Evolutionary conservation across 2,797 vertebrate genomes (phyloP).

Genomic region (Poecilia velifera): DNA sequence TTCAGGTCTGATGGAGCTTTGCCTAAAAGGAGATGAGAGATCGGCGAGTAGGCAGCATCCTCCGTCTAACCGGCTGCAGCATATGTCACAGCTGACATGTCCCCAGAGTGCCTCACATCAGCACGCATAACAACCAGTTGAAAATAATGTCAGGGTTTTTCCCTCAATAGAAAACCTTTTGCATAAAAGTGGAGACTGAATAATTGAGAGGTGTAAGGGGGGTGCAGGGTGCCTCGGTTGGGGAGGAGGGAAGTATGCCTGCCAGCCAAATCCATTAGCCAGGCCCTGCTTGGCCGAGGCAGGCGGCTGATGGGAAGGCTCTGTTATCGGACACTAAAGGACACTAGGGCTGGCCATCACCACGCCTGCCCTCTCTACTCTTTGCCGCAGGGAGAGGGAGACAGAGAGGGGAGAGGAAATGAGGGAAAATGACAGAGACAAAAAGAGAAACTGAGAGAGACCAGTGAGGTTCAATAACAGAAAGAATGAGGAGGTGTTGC

Average conservation of each 20-base stretch:
- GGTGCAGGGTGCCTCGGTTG: constrained; percentile 71
- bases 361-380: constrained; percentile 69
- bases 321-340: constrained; percentile 85
- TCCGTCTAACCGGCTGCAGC: constrained; percentile 74
- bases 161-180: constrained; percentile 81
- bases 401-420: constrained; percentile 41
- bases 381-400: constrained; percentile 59
- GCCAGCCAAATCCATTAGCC: constrained; percentile 87
- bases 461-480: constrained; percentile 70
- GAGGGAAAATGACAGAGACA: constrained; percentile 66
- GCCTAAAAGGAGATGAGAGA: constrained; percentile 82
- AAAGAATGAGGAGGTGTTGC: constrained; percentile 74
- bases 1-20: constrained; percentile 82
- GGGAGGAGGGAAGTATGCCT: constrained; percentile 83
- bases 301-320: constrained; percentile 76
- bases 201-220: constrained; percentile 85
- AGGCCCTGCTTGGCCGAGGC: constrained; percentile 72
- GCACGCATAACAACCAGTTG: constrained; percentile 78
- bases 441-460: constrained; percentile 66
- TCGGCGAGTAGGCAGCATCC: constrained; percentile 67
- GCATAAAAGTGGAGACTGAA: constrained; percentile 84
- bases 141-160: constrained; percentile 72
- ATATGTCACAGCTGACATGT: constrained; percentile 80
- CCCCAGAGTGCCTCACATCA: constrained; percentile 77
- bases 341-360: constrained; percentile 76